phyloP scores from a whole-genome alignment of 2,888 invertebrate genomes.

The Eremobia ochroleuca region DNA sequence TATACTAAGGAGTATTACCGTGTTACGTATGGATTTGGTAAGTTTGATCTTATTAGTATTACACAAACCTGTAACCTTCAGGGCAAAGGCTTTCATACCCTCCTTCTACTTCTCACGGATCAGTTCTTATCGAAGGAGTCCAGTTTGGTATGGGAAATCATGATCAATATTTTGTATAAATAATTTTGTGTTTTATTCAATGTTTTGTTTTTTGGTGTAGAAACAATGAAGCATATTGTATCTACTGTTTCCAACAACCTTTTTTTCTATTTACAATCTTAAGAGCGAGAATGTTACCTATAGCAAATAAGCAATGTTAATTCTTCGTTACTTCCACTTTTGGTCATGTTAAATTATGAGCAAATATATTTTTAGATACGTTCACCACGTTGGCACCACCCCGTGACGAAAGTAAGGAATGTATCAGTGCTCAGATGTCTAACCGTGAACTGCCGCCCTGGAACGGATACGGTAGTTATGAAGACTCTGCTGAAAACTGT shows the following conservation, averaged over 20 bases:
- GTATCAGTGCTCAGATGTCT: constrained; percentile 76
- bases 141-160: background rate
- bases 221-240: background rate
- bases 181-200: background rate
- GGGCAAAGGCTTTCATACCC: background rate
- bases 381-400: constrained; percentile 92
- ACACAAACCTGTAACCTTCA: background rate
- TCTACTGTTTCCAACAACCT: background rate
- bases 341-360: background rate
- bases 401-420: constrained; percentile 75
- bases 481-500: constrained; percentile 97
- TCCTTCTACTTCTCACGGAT: background rate
- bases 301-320: background rate
- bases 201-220: background rate
- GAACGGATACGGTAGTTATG: constrained; percentile 97
- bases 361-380: constrained; percentile 85
- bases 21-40: constrained; percentile 92
- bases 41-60: constrained; percentile 48
- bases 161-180: too few species aligned
- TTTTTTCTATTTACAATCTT: too few species aligned
- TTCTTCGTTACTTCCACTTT: background rate
- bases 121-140: background rate
- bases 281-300: background rate
- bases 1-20: constrained; percentile 96
- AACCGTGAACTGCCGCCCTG: constrained; percentile 94